Base-by-base conservation (phyloP, 2,797 vertebrate genomes). In the Pipistrellus nathusii region DNA sequence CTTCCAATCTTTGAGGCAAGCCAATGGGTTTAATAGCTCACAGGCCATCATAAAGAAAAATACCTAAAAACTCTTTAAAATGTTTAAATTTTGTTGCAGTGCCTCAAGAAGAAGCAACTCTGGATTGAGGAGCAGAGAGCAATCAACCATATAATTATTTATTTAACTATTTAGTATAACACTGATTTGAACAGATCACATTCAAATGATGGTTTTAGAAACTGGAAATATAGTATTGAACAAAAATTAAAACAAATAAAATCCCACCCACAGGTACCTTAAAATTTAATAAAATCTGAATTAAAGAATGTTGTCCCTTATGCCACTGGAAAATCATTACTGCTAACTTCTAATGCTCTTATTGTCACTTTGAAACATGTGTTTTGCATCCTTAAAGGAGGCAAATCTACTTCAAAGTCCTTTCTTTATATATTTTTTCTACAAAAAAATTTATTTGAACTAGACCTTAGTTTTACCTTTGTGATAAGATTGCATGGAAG, bases 121-220 rank as follows among this genome's bases (percentile, higher is more conserved):
- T 68, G 6, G 13, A 2, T 38, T 73, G 21, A 95, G 77, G 35
- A 91, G 12, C 11, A 72, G 17, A 91, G 13, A 44, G 7, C 44
- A 68, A 66, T 23, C 7, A 85, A 53, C 14, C 44, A n/a, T 59
- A 32, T 30, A 30, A 71, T 14, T 53, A 75, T 53, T 32, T 53
- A 53, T 25, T 94, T 75, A 62, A 73, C 84, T 23, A 35, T 69
- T 85, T 71, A 62, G 11, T 59, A 82, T 9, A 48, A 69, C 1
- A 30, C 18, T 88, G 35, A 75, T 81, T 75, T 85, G 48, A 44
- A 46, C 20, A 68, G 15, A 68, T 11, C 14, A 59, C 18, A 3
- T 68, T 88, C 14, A 66, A 91, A 35, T 25, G 78, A 8, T 73
- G 6, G n/a, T 91, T 32, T 95, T 83, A 41, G 38, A 95, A 84